Base-by-base conservation (phyloP, 2,113 vertebrate genomes). In the Thamnophis sirtalis region DNA sequence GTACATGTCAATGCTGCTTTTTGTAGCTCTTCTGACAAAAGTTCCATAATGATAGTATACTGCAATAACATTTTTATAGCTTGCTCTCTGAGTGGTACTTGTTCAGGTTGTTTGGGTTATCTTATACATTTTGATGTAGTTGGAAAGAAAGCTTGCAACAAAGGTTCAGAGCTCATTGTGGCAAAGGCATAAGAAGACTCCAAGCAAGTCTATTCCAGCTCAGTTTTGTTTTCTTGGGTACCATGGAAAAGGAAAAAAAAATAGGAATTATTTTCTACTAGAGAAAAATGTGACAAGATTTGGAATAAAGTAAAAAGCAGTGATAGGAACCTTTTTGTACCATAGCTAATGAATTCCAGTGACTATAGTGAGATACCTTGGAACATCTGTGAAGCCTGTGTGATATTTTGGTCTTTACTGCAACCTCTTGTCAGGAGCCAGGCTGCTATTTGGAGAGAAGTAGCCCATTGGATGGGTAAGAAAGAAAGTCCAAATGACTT, bases 51-150 rank as follows among this genome's bases (percentile, higher is more conserved):
- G 99, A 98, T 99, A 98, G 98, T 98, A 98, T 98, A 98, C 98
- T 96, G 98, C 99, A 99, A 99, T 99, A 98, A 99, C 98, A 97
- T 98, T 98, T 98, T 98, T 98, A 98, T 98, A 96, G 97, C 96
- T 97, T 95, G 98, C 98, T 98, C 98, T 98, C 98, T 97, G 97
- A 96, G 98, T 97, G 98, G 98, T 98, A 97, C 97, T 98, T 97
- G 98, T 98, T 97, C 97, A 97, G 98, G 98, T 98, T 97, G 96
- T 97, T 98, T 96, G 93, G 96, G 96, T 99, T 89, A 98, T 99
- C 98, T 98, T 98, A 99, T 99, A 99, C 96, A 97, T 97, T 92
- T 98, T 98, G 97, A 98, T 96, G 98, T 98, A 98, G 98, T 98
- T 98, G 97, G 49, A 98, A 97, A 97, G 97, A 94, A 97, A 95